Conservation (phyloP, 2,113 vertebrate species). For the Bolborhynchus lineola region DNA sequence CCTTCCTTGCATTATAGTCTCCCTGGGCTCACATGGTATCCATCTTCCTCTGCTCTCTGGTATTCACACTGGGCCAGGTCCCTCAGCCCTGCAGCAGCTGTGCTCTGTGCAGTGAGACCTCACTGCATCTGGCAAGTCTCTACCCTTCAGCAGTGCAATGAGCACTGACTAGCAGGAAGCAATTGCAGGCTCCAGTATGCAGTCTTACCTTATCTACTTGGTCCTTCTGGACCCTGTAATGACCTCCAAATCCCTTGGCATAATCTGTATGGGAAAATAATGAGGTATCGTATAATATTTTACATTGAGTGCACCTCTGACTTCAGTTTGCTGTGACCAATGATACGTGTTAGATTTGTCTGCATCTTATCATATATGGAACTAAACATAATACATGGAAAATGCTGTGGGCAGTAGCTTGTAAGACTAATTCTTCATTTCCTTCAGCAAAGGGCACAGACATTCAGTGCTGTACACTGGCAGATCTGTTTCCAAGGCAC, state of each 20-base stretch:
- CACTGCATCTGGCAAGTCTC: not conserved
- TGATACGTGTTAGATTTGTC: not conserved
- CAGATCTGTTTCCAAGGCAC: not conserved
- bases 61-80: not conserved
- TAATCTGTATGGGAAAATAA: constrained; percentile 78
- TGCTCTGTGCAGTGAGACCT: not conserved
- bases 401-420: not conserved
- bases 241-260: constrained; percentile 91
- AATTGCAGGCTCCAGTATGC: not conserved
- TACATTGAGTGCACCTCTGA: not conserved
- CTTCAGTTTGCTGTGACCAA: not conserved
- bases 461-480: not conserved
- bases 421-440: not conserved
- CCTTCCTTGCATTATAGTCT: not conserved
- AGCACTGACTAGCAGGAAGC: not conserved
- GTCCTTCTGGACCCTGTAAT: constrained; percentile 88
- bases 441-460: not conserved
- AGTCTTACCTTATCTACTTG: constrained; percentile 89
- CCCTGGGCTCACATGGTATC: not conserved
- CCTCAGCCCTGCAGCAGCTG: not conserved
- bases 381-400: not conserved
- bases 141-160: not conserved
- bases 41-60: not conserved
- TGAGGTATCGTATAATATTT: not conserved
- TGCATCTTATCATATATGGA: not conserved